Base-by-base conservation (phyloP, 2,797 vertebrate genomes). In the Crenichthys baileyi region DNA sequence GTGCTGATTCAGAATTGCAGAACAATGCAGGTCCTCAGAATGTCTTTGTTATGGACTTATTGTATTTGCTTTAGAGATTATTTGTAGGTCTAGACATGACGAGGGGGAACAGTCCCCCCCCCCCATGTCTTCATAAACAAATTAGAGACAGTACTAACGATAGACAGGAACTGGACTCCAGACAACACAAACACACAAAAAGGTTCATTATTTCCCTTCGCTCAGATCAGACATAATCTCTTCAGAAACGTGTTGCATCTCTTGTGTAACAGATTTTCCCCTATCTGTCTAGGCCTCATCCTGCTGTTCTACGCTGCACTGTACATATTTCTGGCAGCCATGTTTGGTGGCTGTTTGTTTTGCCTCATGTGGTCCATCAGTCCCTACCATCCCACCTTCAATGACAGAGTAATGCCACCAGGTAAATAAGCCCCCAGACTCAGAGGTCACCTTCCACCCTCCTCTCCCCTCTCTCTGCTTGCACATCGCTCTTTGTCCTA, bases 281-380 rank as follows among this genome's bases (percentile, higher is more conserved):
- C 12, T 75, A 75, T 77, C 85, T 87, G 92, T 91, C 53, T 90
- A 99, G 98, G 97, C 85, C 94, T 97, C 92, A 97, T 98, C 92
- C 93, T 99, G 75, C 94, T 98, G 82, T 98, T 99, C 95, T 99
- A 99, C 81, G 91, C 98, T 77, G 48, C 97, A 81, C 96, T 99
- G 92, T 99, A 99, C 90, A 84, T 88, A 4, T 99, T 97, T 90
- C 95, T 99, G 87, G 97, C 97, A 24, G 98, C 97, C 87, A 98
- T 99, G 97, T 99, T 99, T 93, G 96, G 95, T 9, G 96, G 98
- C 77, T 99, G 97, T 91, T 84, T 98, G 92, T 99, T 97, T 75
- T 96, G 95, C 83, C 94, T 99, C 91, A 96, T 99, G 94, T 96
- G 97, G 94, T 97, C 97, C 4, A 96, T 99, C 92, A 97, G 96